A percentile compares a stretch with the other conserved stretches of the same genome.
phyloP scores from a whole-genome alignment of 2,888 invertebrate genomes.

The Bombyx huttoni region DNA sequence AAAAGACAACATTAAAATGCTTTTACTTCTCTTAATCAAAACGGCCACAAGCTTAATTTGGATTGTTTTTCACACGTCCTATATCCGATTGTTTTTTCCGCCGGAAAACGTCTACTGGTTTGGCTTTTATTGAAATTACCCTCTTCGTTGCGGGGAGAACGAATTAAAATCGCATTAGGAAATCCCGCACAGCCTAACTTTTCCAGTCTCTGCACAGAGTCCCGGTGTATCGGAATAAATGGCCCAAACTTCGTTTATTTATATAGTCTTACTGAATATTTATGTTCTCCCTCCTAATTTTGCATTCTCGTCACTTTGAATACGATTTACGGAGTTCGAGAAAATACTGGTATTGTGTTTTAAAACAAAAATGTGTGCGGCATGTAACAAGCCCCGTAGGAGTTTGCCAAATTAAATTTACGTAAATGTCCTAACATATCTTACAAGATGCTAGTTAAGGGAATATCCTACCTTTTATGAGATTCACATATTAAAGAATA shows the following conservation, averaged over 20 bases:
- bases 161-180: constrained; percentile 72
- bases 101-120: constrained; percentile 40
- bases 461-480: too few relatives aligned
- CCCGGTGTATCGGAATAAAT: constrained; percentile 70
- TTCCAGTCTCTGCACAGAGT: constrained; percentile 59
- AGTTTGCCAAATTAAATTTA: constrained; percentile 2
- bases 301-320: constrained; percentile 51
- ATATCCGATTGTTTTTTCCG: constrained; percentile 19
- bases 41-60: constrained; percentile 10
- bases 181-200: constrained; percentile 68
- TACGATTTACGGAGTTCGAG: constrained; percentile 25
- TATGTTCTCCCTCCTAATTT: constrained; percentile 58
- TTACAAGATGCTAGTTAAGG: too few relatives aligned
- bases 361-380: constrained; percentile 1
- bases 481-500: too few relatives aligned
- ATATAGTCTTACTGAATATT: constrained; percentile 67
- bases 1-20: constrained; percentile 12
- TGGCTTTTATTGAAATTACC: constrained; percentile 64
- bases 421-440: not conserved
- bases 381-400: constrained; percentile 2
- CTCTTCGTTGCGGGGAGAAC: constrained; percentile 59
- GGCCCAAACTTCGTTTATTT: constrained; percentile 68
- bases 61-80: constrained; percentile 16
- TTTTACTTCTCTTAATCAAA: constrained; percentile 10
- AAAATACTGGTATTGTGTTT: constrained; percentile 23